Evolutionary conservation across 2,888 invertebrate species (phyloP), one percentile per base, ranked within the genome.

Genomic region (Cancer borealis): DNA sequence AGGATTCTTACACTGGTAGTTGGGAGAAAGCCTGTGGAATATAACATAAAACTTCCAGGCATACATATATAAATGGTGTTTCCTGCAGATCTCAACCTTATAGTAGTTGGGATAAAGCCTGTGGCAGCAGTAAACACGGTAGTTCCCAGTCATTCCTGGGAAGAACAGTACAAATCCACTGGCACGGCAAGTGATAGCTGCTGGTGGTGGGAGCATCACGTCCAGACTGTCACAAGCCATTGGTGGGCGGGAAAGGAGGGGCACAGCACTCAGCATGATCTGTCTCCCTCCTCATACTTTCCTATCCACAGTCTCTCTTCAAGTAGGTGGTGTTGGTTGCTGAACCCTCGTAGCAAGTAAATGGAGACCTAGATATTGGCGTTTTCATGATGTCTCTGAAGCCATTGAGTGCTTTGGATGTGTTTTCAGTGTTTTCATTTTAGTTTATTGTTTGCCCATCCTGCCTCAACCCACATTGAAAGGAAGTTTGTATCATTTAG

Each of bases 131-230:
- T 12, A 66, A 91, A n/a, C 49, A 49, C 21, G 49, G 46, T 30
- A 30, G 10, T 87, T 90, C 30, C 49, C 30, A 6, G 84, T 17
- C 49, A n/a, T 93, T 79, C 54, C 84, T 91, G 93, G 93, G 84
- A 93, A 26, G 21, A 93, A 93, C 90, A 93, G 93, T 93, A 93
- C 93, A 93, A 93, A 93, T 66, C 93, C 91, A 91, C 79, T 45
- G 89, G 47, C 90, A 73, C 79, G 47, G 84, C 73, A 54, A 21
- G 49, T 30, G n/a, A 73, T 84, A 46, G 73, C 90, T 84, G 73
- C 54, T 26, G 26, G 84, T 91, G 49, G 45, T 93, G 92, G 88
- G 88, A 88, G 30, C 39, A n/a, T 92, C 88, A 60, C 92, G 54
- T 92, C 92, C 92, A 88, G n/a, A 54, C 49, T 87, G 21, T 39